Conservation (phyloP, 2,797 vertebrate species). For the Rhinatrema bivittatum region DNA sequence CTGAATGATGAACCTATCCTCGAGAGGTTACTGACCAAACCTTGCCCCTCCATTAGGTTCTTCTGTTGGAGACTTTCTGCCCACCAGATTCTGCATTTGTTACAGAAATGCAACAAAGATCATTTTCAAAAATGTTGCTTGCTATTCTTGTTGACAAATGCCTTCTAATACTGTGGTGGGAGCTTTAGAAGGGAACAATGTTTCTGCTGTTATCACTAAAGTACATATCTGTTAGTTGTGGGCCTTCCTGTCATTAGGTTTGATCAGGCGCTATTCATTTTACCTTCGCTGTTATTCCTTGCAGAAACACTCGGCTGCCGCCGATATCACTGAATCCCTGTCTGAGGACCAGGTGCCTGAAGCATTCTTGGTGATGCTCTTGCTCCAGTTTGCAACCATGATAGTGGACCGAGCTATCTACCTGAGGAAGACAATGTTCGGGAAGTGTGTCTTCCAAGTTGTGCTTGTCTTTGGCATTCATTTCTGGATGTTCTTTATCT, state of each 20-base stretch:
- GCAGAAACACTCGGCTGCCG: conserved; percentile 58
- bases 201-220: no score
- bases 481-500: conserved; percentile 76
- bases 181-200: no score
- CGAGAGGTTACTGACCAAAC: no score
- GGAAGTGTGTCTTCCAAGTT: conserved; percentile 70
- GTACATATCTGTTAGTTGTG: not conserved
- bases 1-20: no score
- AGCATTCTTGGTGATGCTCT: conserved; percentile 66
- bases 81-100: no score
- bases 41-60: no score
- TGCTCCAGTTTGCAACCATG: conserved; percentile 70
- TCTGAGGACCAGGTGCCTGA: conserved; percentile 71
- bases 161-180: no score
- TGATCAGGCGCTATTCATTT: conserved; percentile 4
- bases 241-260: no score
- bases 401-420: conserved; percentile 66
- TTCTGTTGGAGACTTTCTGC: no score
- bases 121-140: no score
- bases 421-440: conserved; percentile 63
- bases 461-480: conserved; percentile 67
- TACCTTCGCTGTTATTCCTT: conserved; percentile 11
- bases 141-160: no score
- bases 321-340: conserved; percentile 62
- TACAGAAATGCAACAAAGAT: no score